Evolutionary conservation across 2,888 invertebrate species (phyloP), one percentile per base, ranked within the genome.

Genomic region (Drosophila pegasa): DNA sequence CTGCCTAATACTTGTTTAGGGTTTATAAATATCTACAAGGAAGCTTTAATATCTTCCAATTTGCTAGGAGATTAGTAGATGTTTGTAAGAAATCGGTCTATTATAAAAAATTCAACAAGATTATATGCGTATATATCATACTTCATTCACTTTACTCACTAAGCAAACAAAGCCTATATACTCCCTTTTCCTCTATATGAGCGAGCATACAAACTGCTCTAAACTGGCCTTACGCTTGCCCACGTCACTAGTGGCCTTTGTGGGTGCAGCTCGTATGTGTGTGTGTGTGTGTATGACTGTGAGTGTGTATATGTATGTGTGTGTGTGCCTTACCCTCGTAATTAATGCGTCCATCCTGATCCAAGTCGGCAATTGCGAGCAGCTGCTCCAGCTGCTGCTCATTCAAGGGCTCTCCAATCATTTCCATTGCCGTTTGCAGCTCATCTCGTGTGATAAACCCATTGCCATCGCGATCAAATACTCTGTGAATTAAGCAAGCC

Each of bases 401-500:
- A 2, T 95, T 95, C 61, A 96, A 94, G 2, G 94, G 94, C 92
- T 96, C 96, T 25, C 96, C 96, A 83, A 96, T 96, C 94, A 96
- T 95, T 92, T 96, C 96, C 93, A 96, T 94, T n/a, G 96, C 96
- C 59, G 94, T 93, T 88, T 95, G 94, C 48, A 96, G 93, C 92
- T 96, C 96, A 90, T 96, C 96, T 87, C 95, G 94, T 40, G 96
- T 97, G 91, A 98, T 97, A 92, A 96, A 98, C 33, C 98, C 98
- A 92, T 98, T 97, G 88, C 96, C 95, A 91, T 98, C 97, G 64
- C 97, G 95, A 93, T 98, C 97, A 91, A 98, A 97, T 57, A 96
- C 97, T 91, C 96, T 94, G 68, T 31, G 56, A 45, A 7, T 37
- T 1, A 35, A 10, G 9, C 5, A 12, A 16, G 14, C 1, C 8